Percentiles rank a stretch among this genome's conserved stretches.
Conservation (phyloP, 1,140 invertebrate species). For the Himalopsyche phryganea region DNA sequence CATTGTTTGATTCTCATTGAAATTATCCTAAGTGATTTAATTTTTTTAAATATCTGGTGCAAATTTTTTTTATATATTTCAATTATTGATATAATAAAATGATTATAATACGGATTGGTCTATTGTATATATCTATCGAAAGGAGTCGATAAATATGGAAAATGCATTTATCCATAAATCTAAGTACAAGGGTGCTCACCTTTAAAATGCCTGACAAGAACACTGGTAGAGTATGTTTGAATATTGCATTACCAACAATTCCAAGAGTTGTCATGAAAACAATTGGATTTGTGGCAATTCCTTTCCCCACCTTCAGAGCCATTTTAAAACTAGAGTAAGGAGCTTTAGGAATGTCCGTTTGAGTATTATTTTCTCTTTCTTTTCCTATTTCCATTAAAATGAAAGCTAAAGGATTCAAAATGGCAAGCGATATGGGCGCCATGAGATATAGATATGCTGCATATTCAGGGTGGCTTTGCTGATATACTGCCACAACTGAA, state of each 20-base stretch:
- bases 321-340: constrained; percentile 34
- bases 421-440: constrained; percentile 88
- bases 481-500: constrained; percentile 70
- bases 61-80: no score
- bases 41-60: no score
- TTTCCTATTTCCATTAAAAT: constrained; percentile 86
- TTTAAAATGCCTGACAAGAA: constrained; percentile 73
- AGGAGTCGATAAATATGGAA: no score
- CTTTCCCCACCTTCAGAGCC: constrained; percentile 53
- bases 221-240: constrained; percentile 71
- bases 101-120: no score
- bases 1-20: no score
- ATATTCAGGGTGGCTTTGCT: constrained; percentile 82
- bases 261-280: constrained; percentile 92
- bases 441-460: constrained; percentile 88
- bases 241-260: constrained; percentile 80
- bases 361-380: constrained; percentile 41
- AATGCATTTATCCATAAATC: no score
- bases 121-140: no score
- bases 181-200: no score
- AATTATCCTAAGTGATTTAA: no score
- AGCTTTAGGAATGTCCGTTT: constrained; percentile 24
- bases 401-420: constrained; percentile 92
- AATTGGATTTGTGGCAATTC: constrained; percentile 83
- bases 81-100: no score